Base-by-base conservation (phyloP, 2,113 vertebrate genomes). In the Rhegmatorhina hoffmannsi region DNA sequence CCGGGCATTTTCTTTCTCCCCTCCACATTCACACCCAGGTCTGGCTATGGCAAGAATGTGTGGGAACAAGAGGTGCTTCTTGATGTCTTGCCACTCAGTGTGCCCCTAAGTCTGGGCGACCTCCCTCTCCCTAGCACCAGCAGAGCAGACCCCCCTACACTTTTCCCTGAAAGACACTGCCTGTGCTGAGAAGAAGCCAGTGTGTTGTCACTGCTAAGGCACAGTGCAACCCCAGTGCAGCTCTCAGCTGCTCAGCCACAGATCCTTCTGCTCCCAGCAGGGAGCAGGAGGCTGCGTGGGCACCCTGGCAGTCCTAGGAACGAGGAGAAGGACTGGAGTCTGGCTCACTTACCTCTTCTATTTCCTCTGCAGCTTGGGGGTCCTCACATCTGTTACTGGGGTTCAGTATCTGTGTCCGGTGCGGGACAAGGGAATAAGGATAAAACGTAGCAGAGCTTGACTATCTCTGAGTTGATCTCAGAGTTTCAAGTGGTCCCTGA, bases 111-210 rank as follows among this genome's bases (percentile, higher is more conserved):
- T 8, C 34, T 11, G 43, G 43, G 18, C 1, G 1, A 29, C 10
- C 11, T 25, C 64, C 64, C 1, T 1, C 13, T 69, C 20, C 8
- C 9, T 31, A 52, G 33, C 10, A 34, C 6, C 2, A 3, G 18
- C 16, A 80, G 34, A 68, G 24, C 25, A 93, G 33, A n/a, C 1
- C 6, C 15, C 38, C 8, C 10, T 0, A 0, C 36, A 20, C 10
- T 33, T 8, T 29, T 6, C 26, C 38, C 18, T 21, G 56, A 29
- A 31, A 43, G 21, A 46, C 4, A 21, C 12, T 13, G 0, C 0
- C 6, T 13, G 6, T 28, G 31, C 44, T 31, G n/a, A 17, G 21
- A 31, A 47, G 50, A 69, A 90, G 21, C 18, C 38, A 9, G 4
- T 17, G 19, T 6, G 2, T 17, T 25, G 2, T 5, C 47, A 34